Percentiles rank a stretch among this genome's conserved stretches.
phyloP scores from a whole-genome alignment of 2,888 invertebrate genomes.

The Ceratothoa steindachneri region DNA sequence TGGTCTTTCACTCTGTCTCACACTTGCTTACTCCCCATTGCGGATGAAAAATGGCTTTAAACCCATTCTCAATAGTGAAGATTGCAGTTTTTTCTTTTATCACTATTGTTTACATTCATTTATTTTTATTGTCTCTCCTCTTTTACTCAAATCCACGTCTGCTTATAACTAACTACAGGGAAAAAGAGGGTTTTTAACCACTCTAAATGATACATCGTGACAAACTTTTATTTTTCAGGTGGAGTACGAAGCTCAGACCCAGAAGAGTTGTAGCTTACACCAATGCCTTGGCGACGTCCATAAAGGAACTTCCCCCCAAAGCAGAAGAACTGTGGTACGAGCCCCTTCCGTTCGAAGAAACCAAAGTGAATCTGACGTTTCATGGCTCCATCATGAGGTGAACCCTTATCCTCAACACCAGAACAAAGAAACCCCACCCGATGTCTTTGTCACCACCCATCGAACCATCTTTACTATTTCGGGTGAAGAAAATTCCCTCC shows the following conservation, averaged over 20 bases:
- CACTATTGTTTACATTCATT: no score
- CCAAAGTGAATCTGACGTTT: conserved; percentile 1
- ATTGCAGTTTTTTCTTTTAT: no score
- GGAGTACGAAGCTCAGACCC: conserved; percentile 27
- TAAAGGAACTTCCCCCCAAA: conserved; percentile 15
- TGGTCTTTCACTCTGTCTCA: no score
- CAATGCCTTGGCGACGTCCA: conserved; percentile 25
- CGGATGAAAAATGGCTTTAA: no score
- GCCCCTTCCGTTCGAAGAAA: conserved; percentile 16
- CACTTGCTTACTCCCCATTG: no score
- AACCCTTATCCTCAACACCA: neutral
- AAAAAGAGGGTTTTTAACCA: no score
- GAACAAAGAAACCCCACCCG: conserved; percentile 23
- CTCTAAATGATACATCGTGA: no score
- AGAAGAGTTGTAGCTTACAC: conserved; percentile 6
- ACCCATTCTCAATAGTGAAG: no score
- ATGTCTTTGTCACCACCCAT: conserved; percentile 43
- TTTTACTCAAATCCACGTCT: no score
- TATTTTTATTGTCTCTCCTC: no score
- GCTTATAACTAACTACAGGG: no score
- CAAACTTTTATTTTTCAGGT: no score
- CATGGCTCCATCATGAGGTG: neutral
- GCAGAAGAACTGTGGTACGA: conserved; percentile 13
- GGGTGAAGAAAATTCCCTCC: neutral
- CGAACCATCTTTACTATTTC: conserved; percentile 40